Percentiles rank a stretch among this genome's conserved stretches.
phyloP scores from a whole-genome alignment of 2,797 vertebrate genomes.

The Intellagama lesueurii region DNA sequence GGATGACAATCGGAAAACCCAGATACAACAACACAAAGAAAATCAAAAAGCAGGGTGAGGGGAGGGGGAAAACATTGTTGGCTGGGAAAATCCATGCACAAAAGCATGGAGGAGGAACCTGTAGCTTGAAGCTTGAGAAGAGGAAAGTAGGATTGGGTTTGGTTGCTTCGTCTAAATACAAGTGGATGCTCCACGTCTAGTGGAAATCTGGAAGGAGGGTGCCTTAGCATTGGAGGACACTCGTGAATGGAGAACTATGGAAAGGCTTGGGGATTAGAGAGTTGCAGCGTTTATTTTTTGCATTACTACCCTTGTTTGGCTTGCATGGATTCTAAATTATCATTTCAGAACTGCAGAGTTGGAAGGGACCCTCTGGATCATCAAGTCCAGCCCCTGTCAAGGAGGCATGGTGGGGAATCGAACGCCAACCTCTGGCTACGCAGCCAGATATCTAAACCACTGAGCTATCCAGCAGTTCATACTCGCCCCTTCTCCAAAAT shows the following conservation, averaged over 20 bases:
- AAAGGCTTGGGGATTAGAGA: no score
- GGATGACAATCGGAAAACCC: background rate
- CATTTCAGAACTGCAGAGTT: no score
- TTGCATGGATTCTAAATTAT: background rate
- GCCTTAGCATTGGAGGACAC: background rate
- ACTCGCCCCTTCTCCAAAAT: background rate
- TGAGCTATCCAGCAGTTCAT: background rate
- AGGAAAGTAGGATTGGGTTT: background rate
- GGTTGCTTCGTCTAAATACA: background rate
- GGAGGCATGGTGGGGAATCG: no score
- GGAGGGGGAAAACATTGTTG: background rate
- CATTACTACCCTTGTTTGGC: background rate
- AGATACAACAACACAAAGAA: background rate
- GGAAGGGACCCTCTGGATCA: no score
- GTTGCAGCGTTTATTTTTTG: no score
- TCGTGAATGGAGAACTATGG: background rate
- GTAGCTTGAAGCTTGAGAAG: background rate
- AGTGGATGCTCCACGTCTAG: background rate
- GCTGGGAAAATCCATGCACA: background rate
- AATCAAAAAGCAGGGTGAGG: background rate
- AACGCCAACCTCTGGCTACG: no score
- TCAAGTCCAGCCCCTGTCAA: no score
- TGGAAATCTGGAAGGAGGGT: background rate
- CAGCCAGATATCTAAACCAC: no score
- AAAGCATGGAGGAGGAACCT: background rate